These are phyloP conservation scores for Noctua janthe DNA, from an alignment of 2,888 invertebrate genomes.

Conservation along the genomic window DNA sequence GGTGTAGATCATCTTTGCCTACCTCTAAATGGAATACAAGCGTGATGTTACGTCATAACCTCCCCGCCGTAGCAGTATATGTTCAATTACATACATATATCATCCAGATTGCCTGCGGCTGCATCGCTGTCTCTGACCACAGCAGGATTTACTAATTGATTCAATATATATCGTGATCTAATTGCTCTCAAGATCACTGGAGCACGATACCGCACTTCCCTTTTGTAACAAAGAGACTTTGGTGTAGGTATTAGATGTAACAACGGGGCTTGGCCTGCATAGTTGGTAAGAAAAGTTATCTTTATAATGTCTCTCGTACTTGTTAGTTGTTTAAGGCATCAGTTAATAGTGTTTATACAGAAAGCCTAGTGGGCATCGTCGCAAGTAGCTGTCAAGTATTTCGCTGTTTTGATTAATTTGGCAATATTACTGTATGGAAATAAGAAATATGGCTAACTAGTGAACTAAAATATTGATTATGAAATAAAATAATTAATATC, in stretches of 20 bases:
- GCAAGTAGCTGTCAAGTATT: too few relatives aligned
- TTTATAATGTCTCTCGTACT: neutral
- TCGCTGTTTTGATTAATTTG: too few relatives aligned
- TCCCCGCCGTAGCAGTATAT: neutral
- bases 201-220: neutral
- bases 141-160: slow-evolving; percentile 24
- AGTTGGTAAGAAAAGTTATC: neutral
- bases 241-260: neutral
- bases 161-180: neutral
- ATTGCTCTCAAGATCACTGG: slow-evolving; percentile 1
- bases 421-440: too few relatives aligned
- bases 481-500: too few relatives aligned
- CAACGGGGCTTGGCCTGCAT: neutral
- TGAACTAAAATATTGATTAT: too few relatives aligned
- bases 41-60: neutral
- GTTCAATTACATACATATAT: slow-evolving; percentile 3
- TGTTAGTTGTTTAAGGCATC: too few relatives aligned
- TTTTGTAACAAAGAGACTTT: neutral
- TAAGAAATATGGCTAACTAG: too few relatives aligned
- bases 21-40: neutral
- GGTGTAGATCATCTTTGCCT: neutral
- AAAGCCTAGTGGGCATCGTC: too few relatives aligned
- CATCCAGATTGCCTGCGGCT: neutral
- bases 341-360: too few relatives aligned
- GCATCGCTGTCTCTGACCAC: neutral